Base-by-base conservation (phyloP, 1,140 invertebrate species). In the Magallana ariakensis region DNA sequence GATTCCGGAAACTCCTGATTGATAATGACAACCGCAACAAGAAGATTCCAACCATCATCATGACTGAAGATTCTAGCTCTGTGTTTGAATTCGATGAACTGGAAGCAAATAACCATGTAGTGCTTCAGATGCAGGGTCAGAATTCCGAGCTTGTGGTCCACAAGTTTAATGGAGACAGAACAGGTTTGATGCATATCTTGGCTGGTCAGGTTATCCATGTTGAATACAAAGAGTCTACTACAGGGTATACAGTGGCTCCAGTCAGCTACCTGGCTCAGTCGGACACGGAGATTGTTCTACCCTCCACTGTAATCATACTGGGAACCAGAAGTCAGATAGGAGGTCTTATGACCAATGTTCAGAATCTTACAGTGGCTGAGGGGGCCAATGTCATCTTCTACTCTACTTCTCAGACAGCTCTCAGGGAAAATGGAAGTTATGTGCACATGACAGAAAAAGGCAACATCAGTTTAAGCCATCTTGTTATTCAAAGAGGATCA, bases 191-290 rank as follows among this genome's bases (percentile, higher is more conserved):
- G 89, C 90, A 92, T 89, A 58, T 93, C 15, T 66, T 70, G 15
- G 19, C 19, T 53, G 82, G 84, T n/a, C 92, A 93, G 85, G 90
- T 87, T 62, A 85, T 93, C 15, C 90, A 87, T 85, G 88, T 90
- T 9, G 92, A 93, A 81, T 92, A 92, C 86, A 87, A 90, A 22
- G 90, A 90, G 55, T 93, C 92, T 8, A 91, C 89, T 58, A 89
- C 90, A 60, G 91, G 92, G 11, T 93, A 92, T 82, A 92, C 92
- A 19, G 91, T 93, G 13, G 92, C 92, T n/a, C 92, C 92, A 26
- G 92, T 93, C 66, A 93, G 92, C 80, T 93, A 92, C 83, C 88
- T 86, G 57, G 89, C 92, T 58, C 91, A 93, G 33, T 22, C 80
- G 46, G 89, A 85, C 11, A 86, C 91, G 15, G 91, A 92, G 57